Conservation (phyloP, 2,888 invertebrate species). For the Tipula lateralis region DNA sequence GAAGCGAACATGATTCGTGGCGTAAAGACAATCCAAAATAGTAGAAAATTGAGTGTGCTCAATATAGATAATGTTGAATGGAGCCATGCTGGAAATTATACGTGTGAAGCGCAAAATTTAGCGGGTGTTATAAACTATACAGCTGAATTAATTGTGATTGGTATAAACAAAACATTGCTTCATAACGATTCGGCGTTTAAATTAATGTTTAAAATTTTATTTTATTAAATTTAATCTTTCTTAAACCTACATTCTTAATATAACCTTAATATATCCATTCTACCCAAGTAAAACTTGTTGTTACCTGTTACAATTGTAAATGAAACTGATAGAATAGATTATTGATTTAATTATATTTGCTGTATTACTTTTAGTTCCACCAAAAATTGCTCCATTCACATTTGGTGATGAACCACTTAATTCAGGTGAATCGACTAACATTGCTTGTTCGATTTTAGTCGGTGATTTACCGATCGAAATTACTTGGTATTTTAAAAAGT, state of each 20-base stretch:
- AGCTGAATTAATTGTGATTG: conserved; percentile 55
- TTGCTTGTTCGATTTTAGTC: conserved; percentile 58
- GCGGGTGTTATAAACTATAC: conserved; percentile 54
- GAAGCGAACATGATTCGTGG: conserved; percentile 43
- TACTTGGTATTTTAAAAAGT: conserved; percentile 64
- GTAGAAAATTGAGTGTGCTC: conserved; percentile 57
- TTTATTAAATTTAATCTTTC: too few species aligned
- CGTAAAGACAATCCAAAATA: conserved; percentile 40
- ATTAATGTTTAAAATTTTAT: not conserved
- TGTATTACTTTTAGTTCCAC: conserved; percentile 42
- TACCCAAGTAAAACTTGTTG: too few species aligned
- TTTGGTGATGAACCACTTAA: conserved; percentile 54
- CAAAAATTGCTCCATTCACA: conserved; percentile 49
- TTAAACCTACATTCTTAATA: too few species aligned
- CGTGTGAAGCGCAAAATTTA: conserved; percentile 55
- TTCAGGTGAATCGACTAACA: conserved; percentile 59
- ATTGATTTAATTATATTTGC: not conserved
- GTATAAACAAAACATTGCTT: conserved; percentile 42
- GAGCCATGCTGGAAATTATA: conserved; percentile 58
- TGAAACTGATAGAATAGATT: not conserved
- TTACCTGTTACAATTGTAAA: too few species aligned
- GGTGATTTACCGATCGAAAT: conserved; percentile 69
- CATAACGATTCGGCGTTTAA: not conserved
- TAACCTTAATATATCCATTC: too few species aligned
- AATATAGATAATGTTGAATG: conserved; percentile 59